Percentiles rank a stretch among this genome's conserved stretches.
These are phyloP conservation scores for Macrocentrus cingulum DNA, from an alignment of 1,140 invertebrate species.

Conservation along the genomic window DNA sequence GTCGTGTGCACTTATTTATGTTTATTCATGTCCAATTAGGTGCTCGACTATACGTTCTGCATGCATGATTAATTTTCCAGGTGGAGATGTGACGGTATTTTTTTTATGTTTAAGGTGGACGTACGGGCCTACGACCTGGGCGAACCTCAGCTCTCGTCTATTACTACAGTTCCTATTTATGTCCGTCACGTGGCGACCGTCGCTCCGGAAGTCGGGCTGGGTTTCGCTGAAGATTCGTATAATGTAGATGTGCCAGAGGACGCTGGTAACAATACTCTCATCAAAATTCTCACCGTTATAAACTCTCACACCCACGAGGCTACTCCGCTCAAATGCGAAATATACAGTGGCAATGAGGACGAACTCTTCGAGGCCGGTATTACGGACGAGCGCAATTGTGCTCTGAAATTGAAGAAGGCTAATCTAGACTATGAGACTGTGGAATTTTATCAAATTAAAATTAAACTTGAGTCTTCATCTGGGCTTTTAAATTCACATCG, in stretches of 20 bases:
- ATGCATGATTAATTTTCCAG: slow-evolving; percentile 6
- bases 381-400: slow-evolving; percentile 78
- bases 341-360: slow-evolving; percentile 71
- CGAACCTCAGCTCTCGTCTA: slow-evolving; percentile 78
- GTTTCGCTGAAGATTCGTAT: slow-evolving; percentile 82
- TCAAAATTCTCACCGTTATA: slow-evolving; percentile 74
- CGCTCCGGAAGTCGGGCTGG: slow-evolving; percentile 71
- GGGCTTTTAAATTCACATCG: slow-evolving; percentile 75
- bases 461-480: slow-evolving; percentile 73
- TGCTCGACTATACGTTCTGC: neutral
- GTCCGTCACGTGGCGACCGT: slow-evolving; percentile 76
- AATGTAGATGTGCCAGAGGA: slow-evolving; percentile 80
- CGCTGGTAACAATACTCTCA: slow-evolving; percentile 66
- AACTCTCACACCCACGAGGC: slow-evolving; percentile 68
- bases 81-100: too few species aligned
- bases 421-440: slow-evolving; percentile 75
- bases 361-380: slow-evolving; percentile 71
- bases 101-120: slow-evolving; percentile 63
- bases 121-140: slow-evolving; percentile 85
- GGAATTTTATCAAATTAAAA: slow-evolving; percentile 73
- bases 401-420: slow-evolving; percentile 68
- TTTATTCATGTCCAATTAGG: slow-evolving; percentile 1
- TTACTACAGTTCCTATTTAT: slow-evolving; percentile 77
- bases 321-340: slow-evolving; percentile 73
- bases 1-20: slow-evolving; percentile 2